Conservation (phyloP, 2,113 vertebrate genomes). For the Osmerus mordax region DNA sequence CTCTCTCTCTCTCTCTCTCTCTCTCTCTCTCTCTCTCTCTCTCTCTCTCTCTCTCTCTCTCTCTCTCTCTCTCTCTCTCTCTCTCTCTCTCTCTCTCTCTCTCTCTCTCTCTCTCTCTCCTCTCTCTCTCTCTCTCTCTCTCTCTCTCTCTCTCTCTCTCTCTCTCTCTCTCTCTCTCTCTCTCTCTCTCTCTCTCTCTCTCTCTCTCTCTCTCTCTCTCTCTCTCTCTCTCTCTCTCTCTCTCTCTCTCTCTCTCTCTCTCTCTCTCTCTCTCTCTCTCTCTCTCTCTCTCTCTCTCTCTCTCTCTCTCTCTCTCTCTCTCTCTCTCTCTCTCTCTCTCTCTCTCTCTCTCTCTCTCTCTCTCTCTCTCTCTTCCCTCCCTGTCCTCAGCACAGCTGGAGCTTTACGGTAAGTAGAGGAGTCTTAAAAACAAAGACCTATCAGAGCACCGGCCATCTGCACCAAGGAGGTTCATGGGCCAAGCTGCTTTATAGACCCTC, state of each 20-base stretch:
- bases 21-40: background rate
- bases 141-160: background rate
- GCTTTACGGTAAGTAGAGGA: slow-evolving; percentile 20
- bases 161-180: background rate
- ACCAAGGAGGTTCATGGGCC: slow-evolving; percentile 4
- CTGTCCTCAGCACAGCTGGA: slow-evolving; percentile 21
- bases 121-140: background rate
- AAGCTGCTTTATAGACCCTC: background rate
- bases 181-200: background rate
- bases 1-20: background rate
- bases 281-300: slow-evolving; percentile 7
- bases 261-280: slow-evolving; percentile 1
- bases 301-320: slow-evolving; percentile 6
- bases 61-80: background rate
- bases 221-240: background rate
- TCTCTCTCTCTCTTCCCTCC: background rate
- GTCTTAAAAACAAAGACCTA: slow-evolving; percentile 28
- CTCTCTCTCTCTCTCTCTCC: background rate
- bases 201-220: background rate
- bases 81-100: background rate
- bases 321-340: background rate
- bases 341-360: background rate
- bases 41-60: background rate
- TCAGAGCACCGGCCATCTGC: slow-evolving; percentile 31
- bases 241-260: background rate